Evolutionary conservation across 1,140 invertebrate species (phyloP).

Genomic region (Venturia canescens): DNA sequence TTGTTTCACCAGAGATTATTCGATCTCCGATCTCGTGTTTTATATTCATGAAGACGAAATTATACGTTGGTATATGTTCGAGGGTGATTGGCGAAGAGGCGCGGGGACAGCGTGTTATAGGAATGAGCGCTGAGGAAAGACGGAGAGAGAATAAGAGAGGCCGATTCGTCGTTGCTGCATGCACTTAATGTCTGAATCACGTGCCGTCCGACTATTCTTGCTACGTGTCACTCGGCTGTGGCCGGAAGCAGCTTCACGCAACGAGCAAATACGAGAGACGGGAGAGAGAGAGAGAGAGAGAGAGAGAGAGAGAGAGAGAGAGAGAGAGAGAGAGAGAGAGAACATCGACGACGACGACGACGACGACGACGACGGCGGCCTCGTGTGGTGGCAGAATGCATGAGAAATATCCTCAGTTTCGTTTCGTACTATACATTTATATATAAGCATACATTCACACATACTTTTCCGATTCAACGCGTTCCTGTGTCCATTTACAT

Average conservation of each 20-base stretch:
- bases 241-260: slow-evolving; percentile 56
- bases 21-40: slow-evolving; percentile 43
- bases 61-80: slow-evolving; percentile 16
- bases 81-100: background rate
- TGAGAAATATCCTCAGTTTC: slow-evolving; percentile 39
- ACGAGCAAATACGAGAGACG: slow-evolving; percentile 39
- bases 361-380: slow-evolving; percentile 42
- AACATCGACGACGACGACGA: slow-evolving; percentile 32
- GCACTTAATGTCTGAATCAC: slow-evolving; percentile 54
- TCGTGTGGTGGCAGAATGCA: slow-evolving; percentile 52
- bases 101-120: no score
- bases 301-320: slow-evolving; percentile 40
- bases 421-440: background rate
- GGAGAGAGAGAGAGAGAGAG: slow-evolving; percentile 39
- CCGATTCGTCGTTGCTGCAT: slow-evolving; percentile 42
- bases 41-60: slow-evolving; percentile 45
- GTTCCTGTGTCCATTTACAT: no score
- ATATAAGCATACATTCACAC: background rate
- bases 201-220: slow-evolving; percentile 49
- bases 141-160: background rate
- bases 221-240: slow-evolving; percentile 52
- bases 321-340: slow-evolving; percentile 19
- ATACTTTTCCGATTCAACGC: no score
- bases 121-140: background rate
- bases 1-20: slow-evolving; percentile 41